Conservation (phyloP, 2,797 vertebrate species). For the Falco naumanni region DNA sequence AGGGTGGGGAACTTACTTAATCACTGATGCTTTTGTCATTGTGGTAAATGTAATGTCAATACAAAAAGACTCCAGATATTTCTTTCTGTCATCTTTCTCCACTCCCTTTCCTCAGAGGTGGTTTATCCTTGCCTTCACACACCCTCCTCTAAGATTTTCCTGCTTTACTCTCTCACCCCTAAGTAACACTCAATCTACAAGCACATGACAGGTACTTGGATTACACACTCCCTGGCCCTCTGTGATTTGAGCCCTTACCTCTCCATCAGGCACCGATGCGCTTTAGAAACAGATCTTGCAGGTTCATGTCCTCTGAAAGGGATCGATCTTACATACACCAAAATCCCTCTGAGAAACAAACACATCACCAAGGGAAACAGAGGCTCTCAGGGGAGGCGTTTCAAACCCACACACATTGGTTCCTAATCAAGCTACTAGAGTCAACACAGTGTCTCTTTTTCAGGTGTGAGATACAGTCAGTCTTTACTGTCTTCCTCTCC, state of each 20-base stretch:
- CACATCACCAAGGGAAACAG: background rate
- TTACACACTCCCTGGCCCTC: background rate
- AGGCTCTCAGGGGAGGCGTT: background rate
- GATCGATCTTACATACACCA: background rate
- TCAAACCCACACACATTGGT: background rate
- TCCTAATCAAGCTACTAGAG: background rate
- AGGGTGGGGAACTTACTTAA: background rate
- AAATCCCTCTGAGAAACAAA: background rate
- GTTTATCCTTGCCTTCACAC: background rate
- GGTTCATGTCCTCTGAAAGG: background rate
- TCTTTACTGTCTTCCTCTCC: background rate
- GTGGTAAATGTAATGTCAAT: background rate
- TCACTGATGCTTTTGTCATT: background rate
- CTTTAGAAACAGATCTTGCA: background rate
- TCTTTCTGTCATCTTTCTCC: background rate
- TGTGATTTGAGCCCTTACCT: background rate
- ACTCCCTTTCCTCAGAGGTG: background rate
- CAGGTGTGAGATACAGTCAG: background rate
- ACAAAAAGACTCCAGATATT: background rate
- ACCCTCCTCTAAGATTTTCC: background rate
- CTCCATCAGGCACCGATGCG: background rate
- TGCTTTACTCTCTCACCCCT: background rate
- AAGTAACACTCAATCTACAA: background rate
- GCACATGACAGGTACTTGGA: background rate
- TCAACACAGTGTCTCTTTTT: background rate